These are phyloP conservation scores for Poeciliopsis retropinna DNA, from an alignment of 2,113 vertebrate genomes.

Conservation along the genomic window DNA sequence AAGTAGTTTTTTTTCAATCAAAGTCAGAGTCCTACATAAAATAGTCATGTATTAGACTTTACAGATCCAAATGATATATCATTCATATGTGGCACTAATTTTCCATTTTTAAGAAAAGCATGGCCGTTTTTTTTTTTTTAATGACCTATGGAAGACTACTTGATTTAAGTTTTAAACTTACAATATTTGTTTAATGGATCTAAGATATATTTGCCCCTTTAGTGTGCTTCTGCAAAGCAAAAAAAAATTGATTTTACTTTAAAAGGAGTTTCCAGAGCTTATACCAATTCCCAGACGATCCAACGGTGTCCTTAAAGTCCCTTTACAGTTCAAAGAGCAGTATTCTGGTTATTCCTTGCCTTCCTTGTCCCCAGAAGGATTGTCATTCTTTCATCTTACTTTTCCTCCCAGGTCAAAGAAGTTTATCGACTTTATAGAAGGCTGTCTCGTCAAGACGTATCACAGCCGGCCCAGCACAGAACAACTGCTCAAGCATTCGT, in stretches of 20 bases:
- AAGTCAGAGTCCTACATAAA: too few species aligned
- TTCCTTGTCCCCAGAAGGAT: slow-evolving; percentile 12
- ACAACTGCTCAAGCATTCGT: slow-evolving; percentile 91
- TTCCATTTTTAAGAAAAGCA: too few species aligned
- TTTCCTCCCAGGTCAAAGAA: slow-evolving; percentile 88
- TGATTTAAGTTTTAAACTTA: too few species aligned
- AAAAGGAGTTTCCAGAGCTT: not conserved
- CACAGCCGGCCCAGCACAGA: slow-evolving; percentile 89
- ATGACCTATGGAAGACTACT: too few species aligned
- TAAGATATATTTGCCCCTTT: too few species aligned
- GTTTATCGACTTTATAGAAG: slow-evolving; percentile 94
- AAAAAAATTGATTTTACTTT: not conserved
- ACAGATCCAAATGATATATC: too few species aligned
- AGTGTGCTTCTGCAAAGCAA: not conserved
- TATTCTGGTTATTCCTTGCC: not conserved
- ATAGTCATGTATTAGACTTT: too few species aligned
- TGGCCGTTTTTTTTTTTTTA: too few species aligned
- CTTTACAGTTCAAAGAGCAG: not conserved
- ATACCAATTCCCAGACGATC: too few species aligned
- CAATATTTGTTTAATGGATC: too few species aligned
- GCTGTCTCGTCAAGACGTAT: slow-evolving; percentile 92
- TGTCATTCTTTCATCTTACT: slow-evolving; percentile 27
- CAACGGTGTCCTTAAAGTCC: not conserved
- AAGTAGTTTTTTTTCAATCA: too few species aligned
- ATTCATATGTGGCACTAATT: too few species aligned